A percentile compares a stretch with the other conserved stretches of the same genome.
Evolutionary conservation across 2,888 invertebrate genomes (phyloP).

Genomic region (Leptura quadrifasciata): DNA sequence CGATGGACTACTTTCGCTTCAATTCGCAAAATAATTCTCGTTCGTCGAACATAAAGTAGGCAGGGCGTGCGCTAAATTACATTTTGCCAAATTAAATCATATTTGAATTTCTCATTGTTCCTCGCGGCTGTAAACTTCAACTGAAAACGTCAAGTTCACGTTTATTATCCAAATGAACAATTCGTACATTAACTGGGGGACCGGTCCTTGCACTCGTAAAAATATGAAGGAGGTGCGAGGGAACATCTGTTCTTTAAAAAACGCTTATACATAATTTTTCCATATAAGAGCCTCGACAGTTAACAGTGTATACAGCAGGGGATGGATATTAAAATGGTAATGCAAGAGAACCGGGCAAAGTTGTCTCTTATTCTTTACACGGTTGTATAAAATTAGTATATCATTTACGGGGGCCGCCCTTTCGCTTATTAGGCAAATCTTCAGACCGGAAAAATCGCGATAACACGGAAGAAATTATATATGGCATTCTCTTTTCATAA

Average conservation of each 20-base stretch:
- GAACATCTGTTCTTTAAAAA: conserved; percentile 63
- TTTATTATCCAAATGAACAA: conserved; percentile 37
- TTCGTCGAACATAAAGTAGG: conserved; percentile 23
- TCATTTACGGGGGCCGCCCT: conserved; percentile 11
- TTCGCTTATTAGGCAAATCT: background rate
- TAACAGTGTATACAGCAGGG: conserved; percentile 60
- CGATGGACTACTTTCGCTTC: conserved; percentile 32
- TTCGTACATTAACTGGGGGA: conserved; percentile 31
- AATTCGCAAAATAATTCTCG: conserved; percentile 42
- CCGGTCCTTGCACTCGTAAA: conserved; percentile 36
- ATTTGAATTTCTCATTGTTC: conserved; percentile 25
- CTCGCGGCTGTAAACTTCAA: conserved; percentile 16
- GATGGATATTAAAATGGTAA: conserved; percentile 68
- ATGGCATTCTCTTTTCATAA: no score
- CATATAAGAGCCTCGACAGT: conserved; percentile 60
- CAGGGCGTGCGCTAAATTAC: conserved; percentile 33
- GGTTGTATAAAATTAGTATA: conserved; percentile 45
- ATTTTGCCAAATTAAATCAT: conserved; percentile 39
- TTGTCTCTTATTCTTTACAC: conserved; percentile 57
- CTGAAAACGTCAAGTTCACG: conserved; percentile 15
- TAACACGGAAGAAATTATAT: no score
- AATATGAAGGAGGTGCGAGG: conserved; percentile 50
- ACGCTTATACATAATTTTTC: conserved; percentile 63
- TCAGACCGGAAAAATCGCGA: no score
- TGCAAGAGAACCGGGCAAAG: conserved; percentile 61